A percentile compares a stretch with the other conserved stretches of the same genome.
Conservation (phyloP, 2,797 vertebrate species). For the Onychomys arenicola region DNA sequence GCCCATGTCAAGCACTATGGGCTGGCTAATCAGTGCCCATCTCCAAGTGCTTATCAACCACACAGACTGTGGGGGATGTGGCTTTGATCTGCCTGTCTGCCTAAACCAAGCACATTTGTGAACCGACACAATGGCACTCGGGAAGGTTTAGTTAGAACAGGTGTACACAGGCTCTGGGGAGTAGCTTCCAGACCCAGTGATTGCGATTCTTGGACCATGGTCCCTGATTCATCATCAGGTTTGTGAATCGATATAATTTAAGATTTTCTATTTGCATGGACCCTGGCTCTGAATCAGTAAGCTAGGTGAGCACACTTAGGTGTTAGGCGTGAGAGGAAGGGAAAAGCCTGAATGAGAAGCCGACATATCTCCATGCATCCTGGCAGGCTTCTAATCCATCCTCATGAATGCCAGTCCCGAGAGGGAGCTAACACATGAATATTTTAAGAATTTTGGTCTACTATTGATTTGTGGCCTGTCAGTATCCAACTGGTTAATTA, state of each 20-base stretch:
- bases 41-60: too few species aligned
- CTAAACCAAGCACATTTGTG: accelerated
- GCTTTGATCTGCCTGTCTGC: neutral
- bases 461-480: conserved; percentile 82
- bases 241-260: neutral
- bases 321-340: neutral
- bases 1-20: neutral
- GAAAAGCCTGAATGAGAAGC: neutral
- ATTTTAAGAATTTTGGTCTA: conserved; percentile 76
- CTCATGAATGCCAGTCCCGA: neutral
- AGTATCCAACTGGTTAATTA: conserved; percentile 81
- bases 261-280: neutral
- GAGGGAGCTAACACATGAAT: conserved; percentile 67
- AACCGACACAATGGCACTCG: accelerated
- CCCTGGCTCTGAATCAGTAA: neutral
- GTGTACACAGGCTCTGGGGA: neutral
- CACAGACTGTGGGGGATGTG: accelerated
- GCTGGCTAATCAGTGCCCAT: neutral
- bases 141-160: too few species aligned
- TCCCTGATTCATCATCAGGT: neutral
- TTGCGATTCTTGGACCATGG: neutral
- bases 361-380: conserved; percentile 5
- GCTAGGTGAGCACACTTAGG: neutral
- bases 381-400: conserved; percentile 58
- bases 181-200: neutral